A percentile compares a stretch with the other conserved stretches of the same genome.
Conservation (phyloP, 2,113 vertebrate genomes). For the Nestor notabilis region DNA sequence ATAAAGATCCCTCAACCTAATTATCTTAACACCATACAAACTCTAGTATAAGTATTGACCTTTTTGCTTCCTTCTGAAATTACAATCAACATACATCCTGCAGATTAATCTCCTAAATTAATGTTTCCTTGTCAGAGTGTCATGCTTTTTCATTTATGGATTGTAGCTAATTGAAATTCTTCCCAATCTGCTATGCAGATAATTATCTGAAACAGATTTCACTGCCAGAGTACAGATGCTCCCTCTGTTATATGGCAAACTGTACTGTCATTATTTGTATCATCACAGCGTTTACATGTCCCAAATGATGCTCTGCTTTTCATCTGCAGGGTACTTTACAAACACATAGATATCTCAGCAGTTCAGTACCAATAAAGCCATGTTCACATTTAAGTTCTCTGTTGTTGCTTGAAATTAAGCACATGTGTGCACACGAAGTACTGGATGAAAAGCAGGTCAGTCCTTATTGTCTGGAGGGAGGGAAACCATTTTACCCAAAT, state of each 20-base stretch:
- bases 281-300: background rate
- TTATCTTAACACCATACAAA: conserved; percentile 47
- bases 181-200: background rate
- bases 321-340: background rate
- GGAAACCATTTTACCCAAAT: background rate
- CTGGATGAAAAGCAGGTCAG: background rate
- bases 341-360: background rate
- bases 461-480: background rate
- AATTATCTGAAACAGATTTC: background rate
- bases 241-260: background rate
- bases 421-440: rapidly evolving
- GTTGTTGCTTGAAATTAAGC: background rate
- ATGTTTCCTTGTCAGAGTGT: conserved; percentile 46
- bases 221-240: background rate
- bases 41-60: conserved; percentile 10
- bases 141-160: background rate
- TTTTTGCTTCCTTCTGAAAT: conserved; percentile 40
- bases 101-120: conserved; percentile 35
- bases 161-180: conserved; percentile 23
- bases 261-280: background rate
- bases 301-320: background rate
- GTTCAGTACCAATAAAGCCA: background rate
- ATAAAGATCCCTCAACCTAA: conserved; percentile 2
- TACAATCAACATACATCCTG: conserved; percentile 5
- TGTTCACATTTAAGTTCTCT: background rate